Base-by-base conservation (phyloP, 2,888 invertebrate species). In the Drosophila anomalata region DNA sequence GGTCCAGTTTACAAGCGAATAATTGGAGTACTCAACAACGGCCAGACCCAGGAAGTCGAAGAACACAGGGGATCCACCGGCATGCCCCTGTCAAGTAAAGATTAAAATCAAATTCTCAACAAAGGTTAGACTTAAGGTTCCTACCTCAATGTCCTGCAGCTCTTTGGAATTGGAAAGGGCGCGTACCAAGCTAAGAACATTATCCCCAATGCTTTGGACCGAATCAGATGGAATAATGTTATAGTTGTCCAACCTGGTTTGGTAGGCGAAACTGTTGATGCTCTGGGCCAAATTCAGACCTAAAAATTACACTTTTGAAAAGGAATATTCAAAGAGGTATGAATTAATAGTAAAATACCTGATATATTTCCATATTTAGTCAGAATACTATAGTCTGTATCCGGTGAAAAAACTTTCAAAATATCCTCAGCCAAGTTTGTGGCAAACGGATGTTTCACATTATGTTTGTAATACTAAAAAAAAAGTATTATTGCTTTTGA, bases 191-290 rank as follows among this genome's bases (percentile, higher is more conserved):
- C 93, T 92, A 51, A 96, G 89, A 11, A 96, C 87, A 91, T 95
- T 95, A 66, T 95, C 94, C 0, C 96, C 96, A 7, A 95, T 94
- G 76, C 94, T 92, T 89, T 97, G 96, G 17, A 96, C 89, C 4
- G 95, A 94, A 0, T 95, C 96, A 0, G 92, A 88, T n/a, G 93
- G 92, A 22, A 97, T 93, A 2, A 94, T 91, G 1, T 92, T 92
- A 0, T 94, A 93, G 41, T 88, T 90, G 90, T 97, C 97, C 90
- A 94, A 94, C 42, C 94, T 93, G 0, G 96, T 96, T 90, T 96
- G 96, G 90, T 96, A 96, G 11, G 96, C 94, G 88, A 94, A 94
- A 0, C 96, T 96, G 92, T 96, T 95, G 53, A 94, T 22, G 5
- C 29, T 52, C 31, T 95, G 95, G 0, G 96, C 96, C 80, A 66